phyloP scores from a whole-genome alignment of 2,888 invertebrate species.

The Lycaena phlaeas region DNA sequence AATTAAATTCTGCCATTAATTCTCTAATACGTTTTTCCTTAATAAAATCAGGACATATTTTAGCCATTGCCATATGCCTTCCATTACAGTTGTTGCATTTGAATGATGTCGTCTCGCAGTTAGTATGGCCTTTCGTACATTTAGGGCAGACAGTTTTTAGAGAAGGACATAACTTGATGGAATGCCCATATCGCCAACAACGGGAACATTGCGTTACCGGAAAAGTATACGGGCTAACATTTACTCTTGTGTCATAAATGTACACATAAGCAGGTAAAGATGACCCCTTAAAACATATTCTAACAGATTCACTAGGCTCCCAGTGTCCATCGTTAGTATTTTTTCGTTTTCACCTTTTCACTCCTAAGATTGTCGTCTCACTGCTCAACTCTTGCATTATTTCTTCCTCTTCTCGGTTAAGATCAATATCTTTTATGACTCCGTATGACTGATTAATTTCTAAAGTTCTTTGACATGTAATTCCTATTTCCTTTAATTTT shows the following conservation, averaged over 20 bases:
- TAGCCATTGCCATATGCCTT: too few species aligned
- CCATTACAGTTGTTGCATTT: neutral
- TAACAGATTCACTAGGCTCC: conserved; percentile 15
- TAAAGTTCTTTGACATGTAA: neutral
- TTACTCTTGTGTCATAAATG: neutral
- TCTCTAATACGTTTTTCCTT: too few species aligned
- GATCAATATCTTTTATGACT: neutral
- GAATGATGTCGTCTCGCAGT: neutral
- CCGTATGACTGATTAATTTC: neutral
- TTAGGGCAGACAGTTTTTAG: neutral
- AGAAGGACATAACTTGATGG: neutral
- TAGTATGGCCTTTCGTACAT: neutral
- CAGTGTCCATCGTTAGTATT: conserved; percentile 12
- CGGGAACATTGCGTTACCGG: too few species aligned
- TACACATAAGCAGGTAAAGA: neutral
- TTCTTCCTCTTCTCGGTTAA: neutral
- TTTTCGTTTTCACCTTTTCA: conserved; percentile 11
- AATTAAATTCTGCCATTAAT: too few species aligned
- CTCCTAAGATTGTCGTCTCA: neutral
- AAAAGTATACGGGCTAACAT: neutral
- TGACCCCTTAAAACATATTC: conserved; percentile 17
- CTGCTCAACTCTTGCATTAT: neutral
- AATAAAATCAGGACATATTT: neutral
- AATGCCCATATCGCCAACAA: neutral
- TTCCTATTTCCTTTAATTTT: neutral